Base-by-base conservation (phyloP, 2,797 vertebrate species). In the Anguilla obscura region DNA sequence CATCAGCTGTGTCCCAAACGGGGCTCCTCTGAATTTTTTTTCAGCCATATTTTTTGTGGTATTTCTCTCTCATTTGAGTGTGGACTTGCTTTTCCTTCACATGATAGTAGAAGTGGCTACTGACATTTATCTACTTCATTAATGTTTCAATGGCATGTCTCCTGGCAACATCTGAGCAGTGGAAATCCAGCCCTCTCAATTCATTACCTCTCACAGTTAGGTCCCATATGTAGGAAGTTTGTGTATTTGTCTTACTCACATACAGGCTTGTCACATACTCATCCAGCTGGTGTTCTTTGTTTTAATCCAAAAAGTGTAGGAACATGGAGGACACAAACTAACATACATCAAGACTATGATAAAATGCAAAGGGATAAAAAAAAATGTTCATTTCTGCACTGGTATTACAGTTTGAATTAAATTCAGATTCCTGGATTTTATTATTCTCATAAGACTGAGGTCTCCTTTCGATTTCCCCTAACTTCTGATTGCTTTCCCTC, bases 1-100 rank as follows among this genome's bases (percentile, higher is more conserved):
- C 88, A 91, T 89, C 88, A 91, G 87, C 89, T 93, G 82, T 80
- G 86, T 91, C 87, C 93, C 91, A 0, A 91, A 96, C 14, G 94
- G 90, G 1, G 92, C 90, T 33, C 93, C 92, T 52, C 45, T 84
- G 74, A 94, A 94, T 16, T 86, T 86, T 82, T 90, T 91, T 24
- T 86, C 86, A 48, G 89, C 80, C 91, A 93, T 92, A 14, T 82
- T 86, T 56, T 21, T 82, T 50, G 18, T 24, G 21, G 10, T 50
- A 2, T n/a, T 50, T 50, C 6, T 8, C 12, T 14, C 45, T 8
- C 18, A n/a, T 50, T 36, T 21, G 76, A 45, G 76, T 45, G 74
- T 82, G 45, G 18, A 48, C 10, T 9, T 10, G 1, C 45, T 21
- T 7, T 14, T 82, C 24, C 79, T n/a, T n/a, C 40, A 76, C 74